Base-by-base conservation (phyloP, 1,140 invertebrate species). In the Lepidurus packardi region DNA sequence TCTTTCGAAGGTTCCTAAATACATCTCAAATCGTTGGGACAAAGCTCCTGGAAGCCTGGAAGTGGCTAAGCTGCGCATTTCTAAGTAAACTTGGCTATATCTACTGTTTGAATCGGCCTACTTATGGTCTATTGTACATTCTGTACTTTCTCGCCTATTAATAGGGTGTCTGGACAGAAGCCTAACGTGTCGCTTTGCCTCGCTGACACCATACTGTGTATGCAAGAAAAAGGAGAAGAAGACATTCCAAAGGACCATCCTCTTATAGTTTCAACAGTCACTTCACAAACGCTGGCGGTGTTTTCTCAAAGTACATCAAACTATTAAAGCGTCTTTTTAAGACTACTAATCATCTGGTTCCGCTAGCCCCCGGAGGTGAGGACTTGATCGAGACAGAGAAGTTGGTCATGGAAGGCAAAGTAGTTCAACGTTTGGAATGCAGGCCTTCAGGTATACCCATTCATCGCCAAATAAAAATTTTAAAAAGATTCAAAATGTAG, bases 351-450 rank as follows among this genome's bases (percentile, higher is more conserved):
- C 21, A 43, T 78, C 5, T 80, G 83, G 82, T 42, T 81, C 90
- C 88, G 81, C 84, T 87, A 73, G 88, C 86, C 82, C 89, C 83
- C 81, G 83, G 86, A 21, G 90, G 90, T 84, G 84, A 89, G 16
- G 89, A 91, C 24, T 87, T 92, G 34, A 90, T 91, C 73, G 93
- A 94, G 85, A 87, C 88, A 81, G 94, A 96, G 80, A 95, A 94
- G 85, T 85, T 98, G 1, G 90, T 89, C 79, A 90, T 98, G 87
- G 94, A 97, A 87, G 96, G 96, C 1, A 91, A 93, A 83, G 96
- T 98, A 82, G 93, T 96, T 43, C 95, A 98, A 84, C 94, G 95
- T 85, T 87, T 97, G 45, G 96, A 98, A 86, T 98, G 96, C 85
- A 88, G 93, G 47, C 96, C 96, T 43, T 91, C 93, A 85, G 92